These are phyloP conservation scores for Anthoscopus minutus DNA, from an alignment of 2,113 vertebrate species.

Conservation along the genomic window DNA sequence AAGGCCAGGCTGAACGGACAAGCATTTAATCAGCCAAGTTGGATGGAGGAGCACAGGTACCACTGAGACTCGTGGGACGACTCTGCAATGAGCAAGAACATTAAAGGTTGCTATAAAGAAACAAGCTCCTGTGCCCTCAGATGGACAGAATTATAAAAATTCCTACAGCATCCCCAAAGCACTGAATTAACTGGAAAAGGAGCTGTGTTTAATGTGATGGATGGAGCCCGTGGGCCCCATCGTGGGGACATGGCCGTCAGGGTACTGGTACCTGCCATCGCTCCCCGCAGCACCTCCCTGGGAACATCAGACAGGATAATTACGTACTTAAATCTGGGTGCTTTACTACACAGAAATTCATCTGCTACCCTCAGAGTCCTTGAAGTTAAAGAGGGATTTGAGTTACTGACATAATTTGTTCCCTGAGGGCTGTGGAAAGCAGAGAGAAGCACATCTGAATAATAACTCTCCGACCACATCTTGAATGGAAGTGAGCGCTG, in stretches of 20 bases:
- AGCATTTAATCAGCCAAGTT: neutral
- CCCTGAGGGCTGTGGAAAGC: neutral
- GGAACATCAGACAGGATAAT: neutral
- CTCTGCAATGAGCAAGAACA: neutral
- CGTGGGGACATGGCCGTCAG: neutral
- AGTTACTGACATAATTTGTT: constrained; percentile 20
- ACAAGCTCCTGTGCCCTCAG: neutral
- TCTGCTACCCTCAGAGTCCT: neutral
- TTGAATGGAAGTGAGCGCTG: rapidly evolving
- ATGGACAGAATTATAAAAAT: constrained; percentile 7
- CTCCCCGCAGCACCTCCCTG: neutral
- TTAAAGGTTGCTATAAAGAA: constrained; percentile 10
- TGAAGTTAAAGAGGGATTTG: constrained; percentile 29
- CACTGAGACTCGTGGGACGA: neutral
- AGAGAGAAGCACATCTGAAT: neutral
- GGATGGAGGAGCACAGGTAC: neutral
- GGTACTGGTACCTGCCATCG: neutral
- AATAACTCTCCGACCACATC: neutral
- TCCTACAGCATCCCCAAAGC: neutral
- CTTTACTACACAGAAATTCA: neutral
- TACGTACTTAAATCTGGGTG: constrained; percentile 1
- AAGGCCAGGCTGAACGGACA: neutral
- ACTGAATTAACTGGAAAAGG: neutral
- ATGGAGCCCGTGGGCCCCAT: neutral
- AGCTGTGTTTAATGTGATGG: neutral